phyloP scores from a whole-genome alignment of 2,113 vertebrate genomes.

The Hiodon tergisus region DNA sequence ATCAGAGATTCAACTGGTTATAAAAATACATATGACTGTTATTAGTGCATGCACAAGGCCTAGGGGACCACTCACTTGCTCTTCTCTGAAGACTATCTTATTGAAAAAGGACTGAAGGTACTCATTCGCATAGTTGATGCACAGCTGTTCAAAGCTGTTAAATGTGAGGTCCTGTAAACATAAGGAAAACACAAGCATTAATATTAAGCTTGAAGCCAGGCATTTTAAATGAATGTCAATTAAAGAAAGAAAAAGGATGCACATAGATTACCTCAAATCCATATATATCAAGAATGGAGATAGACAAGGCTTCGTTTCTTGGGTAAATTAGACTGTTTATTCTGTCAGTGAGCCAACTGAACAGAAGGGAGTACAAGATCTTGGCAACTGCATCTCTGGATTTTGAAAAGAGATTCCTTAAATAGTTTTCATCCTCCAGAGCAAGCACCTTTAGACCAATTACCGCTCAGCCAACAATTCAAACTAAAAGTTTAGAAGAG shows the following conservation, averaged over 20 bases:
- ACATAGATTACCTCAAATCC: constrained; percentile 82
- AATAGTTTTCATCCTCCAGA: background rate
- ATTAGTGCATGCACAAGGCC: too few relatives aligned
- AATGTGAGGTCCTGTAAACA: constrained; percentile 56
- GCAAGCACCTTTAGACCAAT: background rate
- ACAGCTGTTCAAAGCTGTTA: constrained; percentile 97
- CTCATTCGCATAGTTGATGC: constrained; percentile 96
- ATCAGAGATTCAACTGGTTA: background rate
- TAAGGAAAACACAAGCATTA: background rate
- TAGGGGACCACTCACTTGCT: constrained; percentile 70
- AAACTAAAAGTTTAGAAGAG: background rate
- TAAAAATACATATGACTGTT: background rate
- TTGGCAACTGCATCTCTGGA: constrained; percentile 95
- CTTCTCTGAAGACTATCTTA: constrained; percentile 88
- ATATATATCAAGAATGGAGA: constrained; percentile 93
- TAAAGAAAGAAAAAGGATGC: background rate
- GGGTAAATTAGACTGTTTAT: constrained; percentile 89
- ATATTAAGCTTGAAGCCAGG: background rate
- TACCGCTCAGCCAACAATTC: background rate
- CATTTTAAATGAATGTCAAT: background rate
- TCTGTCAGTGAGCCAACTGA: constrained; percentile 84
- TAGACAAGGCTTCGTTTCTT: constrained; percentile 75
- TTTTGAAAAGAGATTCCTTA: constrained; percentile 3
- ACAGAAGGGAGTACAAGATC: constrained; percentile 92
- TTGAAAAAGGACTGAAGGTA: constrained; percentile 93